Evolutionary conservation across 2,113 vertebrate species (phyloP).

Genomic region (Uria aalge): DNA sequence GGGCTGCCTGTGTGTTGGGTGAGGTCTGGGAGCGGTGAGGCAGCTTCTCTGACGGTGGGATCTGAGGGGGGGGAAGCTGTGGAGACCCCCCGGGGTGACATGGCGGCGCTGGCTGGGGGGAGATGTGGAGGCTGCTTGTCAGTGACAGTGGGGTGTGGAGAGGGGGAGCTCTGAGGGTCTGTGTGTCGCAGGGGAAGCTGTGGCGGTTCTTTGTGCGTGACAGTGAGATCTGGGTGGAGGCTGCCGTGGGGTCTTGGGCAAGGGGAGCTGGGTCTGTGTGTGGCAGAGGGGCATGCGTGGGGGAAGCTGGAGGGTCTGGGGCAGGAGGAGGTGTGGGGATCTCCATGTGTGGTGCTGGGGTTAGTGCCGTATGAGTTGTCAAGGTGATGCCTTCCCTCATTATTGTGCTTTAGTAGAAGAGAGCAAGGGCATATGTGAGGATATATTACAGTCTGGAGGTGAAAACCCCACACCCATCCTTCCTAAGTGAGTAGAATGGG

Average conservation of each 20-base stretch:
- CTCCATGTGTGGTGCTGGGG: not conserved
- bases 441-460: not conserved
- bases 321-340: too few relatives aligned
- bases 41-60: not conserved
- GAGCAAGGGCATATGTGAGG: not conserved
- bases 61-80: not conserved
- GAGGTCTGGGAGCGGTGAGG: not conserved
- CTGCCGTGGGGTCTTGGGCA: not conserved
- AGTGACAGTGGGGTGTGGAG: not conserved
- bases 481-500: not conserved
- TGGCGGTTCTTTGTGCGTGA: not conserved
- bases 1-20: too few relatives aligned
- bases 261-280: too few relatives aligned
- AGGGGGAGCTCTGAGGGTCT: not conserved
- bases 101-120: not conserved
- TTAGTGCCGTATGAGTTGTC: not conserved
- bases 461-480: not conserved
- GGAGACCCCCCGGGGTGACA: not conserved
- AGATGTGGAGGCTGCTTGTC: not conserved
- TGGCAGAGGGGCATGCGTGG: not conserved
- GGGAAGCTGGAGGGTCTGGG: not conserved
- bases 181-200: not conserved
- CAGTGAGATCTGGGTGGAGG: not conserved
- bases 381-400: not conserved
- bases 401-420: not conserved